These are phyloP conservation scores for Dendrolimus kikuchii DNA, from an alignment of 1,140 invertebrate species.

Conservation along the genomic window DNA sequence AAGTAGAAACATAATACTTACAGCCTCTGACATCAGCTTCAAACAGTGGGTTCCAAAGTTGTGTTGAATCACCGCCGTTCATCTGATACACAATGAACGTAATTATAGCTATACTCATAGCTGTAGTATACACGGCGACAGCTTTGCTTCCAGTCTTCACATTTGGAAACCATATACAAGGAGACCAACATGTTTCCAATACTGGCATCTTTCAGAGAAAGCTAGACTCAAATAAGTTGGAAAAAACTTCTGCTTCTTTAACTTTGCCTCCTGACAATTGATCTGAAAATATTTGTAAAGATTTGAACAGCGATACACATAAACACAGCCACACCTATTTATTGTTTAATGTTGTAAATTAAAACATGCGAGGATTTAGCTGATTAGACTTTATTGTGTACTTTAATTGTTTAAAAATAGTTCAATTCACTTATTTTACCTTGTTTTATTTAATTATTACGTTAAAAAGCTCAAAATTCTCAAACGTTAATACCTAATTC, in stretches of 20 bases:
- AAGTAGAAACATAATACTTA: constrained; percentile 67
- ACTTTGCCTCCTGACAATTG: too few relatives aligned
- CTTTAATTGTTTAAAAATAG: too few relatives aligned
- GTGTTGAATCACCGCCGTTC: constrained; percentile 87
- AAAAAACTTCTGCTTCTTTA: neutral
- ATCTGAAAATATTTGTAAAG: too few relatives aligned
- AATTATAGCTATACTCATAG: constrained; percentile 81
- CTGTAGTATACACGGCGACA: constrained; percentile 84
- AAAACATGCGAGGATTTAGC: too few relatives aligned
- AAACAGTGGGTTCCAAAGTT: constrained; percentile 89
- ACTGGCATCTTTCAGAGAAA: constrained; percentile 72
- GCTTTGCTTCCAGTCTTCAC: constrained; percentile 83
- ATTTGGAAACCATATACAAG: constrained; percentile 87
- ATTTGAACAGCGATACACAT: too few relatives aligned
- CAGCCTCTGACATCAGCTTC: constrained; percentile 86
- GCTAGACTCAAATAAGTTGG: constrained; percentile 3
- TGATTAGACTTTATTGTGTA: too few relatives aligned
- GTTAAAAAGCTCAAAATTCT: too few relatives aligned
- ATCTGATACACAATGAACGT: constrained; percentile 84
- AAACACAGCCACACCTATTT: constrained; percentile 9
- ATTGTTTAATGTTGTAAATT: too few relatives aligned
- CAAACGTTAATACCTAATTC: too few relatives aligned
- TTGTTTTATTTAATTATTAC: too few relatives aligned
- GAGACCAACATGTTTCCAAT: constrained; percentile 87
- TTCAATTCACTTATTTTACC: too few relatives aligned